Evolutionary conservation across 2,113 vertebrate species (phyloP).

Genomic region (Chunga burmeisteri): DNA sequence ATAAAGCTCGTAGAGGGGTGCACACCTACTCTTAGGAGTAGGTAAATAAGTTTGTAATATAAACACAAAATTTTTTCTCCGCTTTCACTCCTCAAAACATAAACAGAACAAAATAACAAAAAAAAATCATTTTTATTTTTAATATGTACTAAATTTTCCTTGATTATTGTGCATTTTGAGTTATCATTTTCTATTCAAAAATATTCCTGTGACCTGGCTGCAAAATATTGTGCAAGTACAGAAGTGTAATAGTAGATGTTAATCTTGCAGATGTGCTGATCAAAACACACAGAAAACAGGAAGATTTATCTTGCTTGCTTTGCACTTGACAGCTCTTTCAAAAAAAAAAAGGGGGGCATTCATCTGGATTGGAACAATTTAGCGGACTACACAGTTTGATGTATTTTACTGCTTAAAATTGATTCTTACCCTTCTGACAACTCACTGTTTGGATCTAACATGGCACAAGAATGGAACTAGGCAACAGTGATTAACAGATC

Average conservation of each 20-base stretch:
- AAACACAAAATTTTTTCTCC: not conserved
- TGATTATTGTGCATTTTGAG: not conserved
- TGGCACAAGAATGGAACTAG: not conserved
- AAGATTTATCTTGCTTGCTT: not conserved
- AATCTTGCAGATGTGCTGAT: not conserved
- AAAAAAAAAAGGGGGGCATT: not conserved
- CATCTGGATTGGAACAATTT: not conserved
- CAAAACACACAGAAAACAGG: not conserved
- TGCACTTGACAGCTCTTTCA: not conserved
- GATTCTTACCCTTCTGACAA: not conserved
- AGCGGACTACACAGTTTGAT: not conserved
- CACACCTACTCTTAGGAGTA: not conserved
- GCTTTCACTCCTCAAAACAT: not conserved
- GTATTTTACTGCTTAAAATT: constrained; percentile 21
- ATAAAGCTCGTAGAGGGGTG: not conserved
- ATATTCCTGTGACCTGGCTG: not conserved
- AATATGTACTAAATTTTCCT: not conserved
- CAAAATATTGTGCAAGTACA: not conserved
- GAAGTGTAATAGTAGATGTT: not conserved
- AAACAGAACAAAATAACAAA: not conserved
- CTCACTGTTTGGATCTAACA: not conserved
- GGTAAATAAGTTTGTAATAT: not conserved
- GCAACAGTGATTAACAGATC: not conserved
- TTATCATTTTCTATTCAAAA: not conserved
- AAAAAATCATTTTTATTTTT: not conserved